A percentile compares a stretch with the other conserved stretches of the same genome.
These are phyloP conservation scores for Tetragonisca angustula DNA, from an alignment of 2,888 invertebrate species.

Conservation along the genomic window DNA sequence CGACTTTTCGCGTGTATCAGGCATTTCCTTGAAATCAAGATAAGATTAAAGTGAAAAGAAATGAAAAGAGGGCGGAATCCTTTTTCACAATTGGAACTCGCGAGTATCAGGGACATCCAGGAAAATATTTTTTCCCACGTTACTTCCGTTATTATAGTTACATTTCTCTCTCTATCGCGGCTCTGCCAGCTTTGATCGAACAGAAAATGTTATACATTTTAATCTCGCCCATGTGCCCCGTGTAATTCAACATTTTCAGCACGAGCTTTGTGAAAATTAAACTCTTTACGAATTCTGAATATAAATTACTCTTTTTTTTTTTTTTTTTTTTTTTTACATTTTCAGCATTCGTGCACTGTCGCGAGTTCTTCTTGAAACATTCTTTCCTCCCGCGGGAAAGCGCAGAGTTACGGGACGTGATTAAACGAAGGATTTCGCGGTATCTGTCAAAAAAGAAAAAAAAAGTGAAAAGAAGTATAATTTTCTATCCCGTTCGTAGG, in stretches of 20 bases:
- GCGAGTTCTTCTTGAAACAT: neutral
- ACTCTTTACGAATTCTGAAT: neutral
- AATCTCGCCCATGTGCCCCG: neutral
- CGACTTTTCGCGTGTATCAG: neutral
- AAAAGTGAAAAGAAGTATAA: too few species aligned
- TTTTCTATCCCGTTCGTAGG: too few species aligned
- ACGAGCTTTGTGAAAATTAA: neutral
- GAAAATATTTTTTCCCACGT: neutral
- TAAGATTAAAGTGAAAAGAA: too few species aligned
- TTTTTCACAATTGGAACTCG: too few species aligned
- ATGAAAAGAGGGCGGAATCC: too few species aligned
- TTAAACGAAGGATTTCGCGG: neutral
- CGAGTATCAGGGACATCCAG: neutral
- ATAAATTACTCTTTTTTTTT: neutral
- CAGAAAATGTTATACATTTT: neutral
- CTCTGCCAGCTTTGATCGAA: neutral
- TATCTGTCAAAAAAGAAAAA: neutral
- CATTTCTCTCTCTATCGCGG: too few species aligned
- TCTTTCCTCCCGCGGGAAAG: neutral
- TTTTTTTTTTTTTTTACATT: neutral
- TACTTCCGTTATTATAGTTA: neutral
- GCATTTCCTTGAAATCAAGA: neutral
- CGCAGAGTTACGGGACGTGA: too few species aligned
- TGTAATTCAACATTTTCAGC: neutral
- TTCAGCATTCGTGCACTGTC: neutral